Conservation (phyloP, 2,888 invertebrate genomes). For the Andrena bucephala region DNA sequence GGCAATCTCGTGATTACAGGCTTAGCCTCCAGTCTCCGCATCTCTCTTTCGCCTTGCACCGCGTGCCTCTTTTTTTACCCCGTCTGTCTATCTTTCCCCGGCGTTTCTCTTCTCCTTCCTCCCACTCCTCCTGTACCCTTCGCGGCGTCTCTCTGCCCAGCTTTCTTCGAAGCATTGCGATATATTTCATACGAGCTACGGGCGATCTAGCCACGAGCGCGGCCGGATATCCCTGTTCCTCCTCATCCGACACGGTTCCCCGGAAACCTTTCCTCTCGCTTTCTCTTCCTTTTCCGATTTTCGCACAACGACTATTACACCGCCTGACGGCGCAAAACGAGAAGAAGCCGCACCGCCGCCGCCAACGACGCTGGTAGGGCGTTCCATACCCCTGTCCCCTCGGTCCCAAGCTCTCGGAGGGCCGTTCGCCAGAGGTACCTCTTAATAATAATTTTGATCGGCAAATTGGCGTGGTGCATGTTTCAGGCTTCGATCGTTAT, state of each 20-base stretch:
- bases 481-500: constrained; percentile 83
- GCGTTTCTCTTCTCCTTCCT: constrained; percentile 28
- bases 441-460: constrained; percentile 85
- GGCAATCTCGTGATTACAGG: constrained; percentile 84
- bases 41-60: constrained; percentile 56
- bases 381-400: constrained; percentile 33
- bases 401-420: constrained; percentile 29
- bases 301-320: constrained; percentile 76
- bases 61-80: constrained; percentile 56
- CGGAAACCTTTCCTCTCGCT: background rate
- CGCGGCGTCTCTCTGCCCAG: constrained; percentile 30
- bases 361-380: constrained; percentile 52
- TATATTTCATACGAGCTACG: constrained; percentile 77
- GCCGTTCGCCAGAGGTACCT: constrained; percentile 77
- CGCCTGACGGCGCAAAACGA: constrained; percentile 63
- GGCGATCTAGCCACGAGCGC: constrained; percentile 56
- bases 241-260: constrained; percentile 1
- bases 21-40: constrained; percentile 77
- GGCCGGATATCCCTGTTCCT: constrained; percentile 33
- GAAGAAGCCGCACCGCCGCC: constrained; percentile 52
- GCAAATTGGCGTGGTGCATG: constrained; percentile 83
- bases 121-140: constrained; percentile 47
- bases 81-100: constrained; percentile 51
- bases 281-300: constrained; percentile 67
- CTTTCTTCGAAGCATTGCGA: constrained; percentile 71